Percentiles rank a stretch among this genome's conserved stretches.
Evolutionary conservation across 1,140 invertebrate species (phyloP).

Genomic region (Eumeta japonica): DNA sequence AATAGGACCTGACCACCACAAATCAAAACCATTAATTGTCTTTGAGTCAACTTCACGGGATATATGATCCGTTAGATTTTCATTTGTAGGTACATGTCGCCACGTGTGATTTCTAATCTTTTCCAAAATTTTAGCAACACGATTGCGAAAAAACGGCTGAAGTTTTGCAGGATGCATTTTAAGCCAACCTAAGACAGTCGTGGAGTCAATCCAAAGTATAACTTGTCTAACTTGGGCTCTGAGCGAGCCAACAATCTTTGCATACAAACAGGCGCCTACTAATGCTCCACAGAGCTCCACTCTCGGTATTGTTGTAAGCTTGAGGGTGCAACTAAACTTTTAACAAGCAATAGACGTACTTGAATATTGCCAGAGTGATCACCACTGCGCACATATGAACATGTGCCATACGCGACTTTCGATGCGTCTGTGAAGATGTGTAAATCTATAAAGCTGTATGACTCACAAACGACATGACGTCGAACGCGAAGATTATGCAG

Average conservation of each 20-base stretch:
- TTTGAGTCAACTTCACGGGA: constrained; percentile 28
- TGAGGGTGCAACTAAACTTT: constrained; percentile 49
- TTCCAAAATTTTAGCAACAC: constrained; percentile 29
- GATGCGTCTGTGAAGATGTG: constrained; percentile 15
- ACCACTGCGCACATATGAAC: constrained; percentile 8
- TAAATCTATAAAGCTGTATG: constrained; percentile 7
- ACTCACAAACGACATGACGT: constrained; percentile 11
- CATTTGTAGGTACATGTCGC: too few relatives aligned
- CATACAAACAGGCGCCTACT: constrained; percentile 22
- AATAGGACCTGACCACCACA: not conserved
- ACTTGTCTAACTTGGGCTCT: constrained; percentile 3
- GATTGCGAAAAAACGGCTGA: constrained; percentile 28
- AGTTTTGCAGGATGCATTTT: constrained; percentile 10
- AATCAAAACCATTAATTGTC: constrained; percentile 21
- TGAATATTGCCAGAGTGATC: not conserved
- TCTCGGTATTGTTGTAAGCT: constrained; percentile 36
- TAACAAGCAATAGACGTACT: constrained; percentile 14
- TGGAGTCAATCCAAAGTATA: constrained; percentile 28
- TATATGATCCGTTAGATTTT: constrained; percentile 23
- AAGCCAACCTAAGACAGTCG: constrained; percentile 25
- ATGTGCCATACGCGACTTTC: constrained; percentile 7
- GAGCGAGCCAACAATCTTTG: constrained; percentile 12
- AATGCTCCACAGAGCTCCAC: constrained; percentile 48
- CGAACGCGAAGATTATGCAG: constrained; percentile 15
- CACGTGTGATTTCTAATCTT: too few relatives aligned